Percentiles rank a stretch among this genome's conserved stretches.
Conservation (phyloP, 2,113 vertebrate genomes). For the Delphinapterus leucas region DNA sequence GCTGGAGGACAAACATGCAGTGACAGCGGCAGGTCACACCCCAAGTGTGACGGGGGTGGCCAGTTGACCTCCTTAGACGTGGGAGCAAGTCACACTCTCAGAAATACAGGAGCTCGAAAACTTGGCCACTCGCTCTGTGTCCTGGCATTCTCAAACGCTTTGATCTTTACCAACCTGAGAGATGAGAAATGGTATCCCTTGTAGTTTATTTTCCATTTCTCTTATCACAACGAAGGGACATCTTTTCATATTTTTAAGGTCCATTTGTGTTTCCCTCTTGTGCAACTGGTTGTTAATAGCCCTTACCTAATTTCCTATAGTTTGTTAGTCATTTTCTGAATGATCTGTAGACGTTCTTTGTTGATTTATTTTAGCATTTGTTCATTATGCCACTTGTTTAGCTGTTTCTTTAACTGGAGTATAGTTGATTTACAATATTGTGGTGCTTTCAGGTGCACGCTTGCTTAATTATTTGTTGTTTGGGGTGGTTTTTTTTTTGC, state of each 20-base stretch:
- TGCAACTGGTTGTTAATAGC: background rate
- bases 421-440: background rate
- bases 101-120: background rate
- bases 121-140: background rate
- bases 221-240: background rate
- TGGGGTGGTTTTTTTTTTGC: background rate
- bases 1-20: background rate
- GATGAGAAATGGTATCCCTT: background rate
- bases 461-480: background rate
- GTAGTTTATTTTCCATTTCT: background rate
- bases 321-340: background rate
- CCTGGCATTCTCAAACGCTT: background rate
- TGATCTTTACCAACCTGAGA: background rate
- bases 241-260: background rate
- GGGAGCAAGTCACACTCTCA: background rate
- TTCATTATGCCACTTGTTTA: background rate
- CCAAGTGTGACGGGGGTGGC: no score
- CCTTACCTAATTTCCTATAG: background rate
- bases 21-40: background rate
- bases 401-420: background rate
- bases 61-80: background rate
- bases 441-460: background rate
- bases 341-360: no score
- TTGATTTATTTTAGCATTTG: background rate
- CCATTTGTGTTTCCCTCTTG: background rate